Evolutionary conservation across 2,113 vertebrate species (phyloP), one percentile per base, ranked within the genome.

Genomic region (Cheilinus undulatus): DNA sequence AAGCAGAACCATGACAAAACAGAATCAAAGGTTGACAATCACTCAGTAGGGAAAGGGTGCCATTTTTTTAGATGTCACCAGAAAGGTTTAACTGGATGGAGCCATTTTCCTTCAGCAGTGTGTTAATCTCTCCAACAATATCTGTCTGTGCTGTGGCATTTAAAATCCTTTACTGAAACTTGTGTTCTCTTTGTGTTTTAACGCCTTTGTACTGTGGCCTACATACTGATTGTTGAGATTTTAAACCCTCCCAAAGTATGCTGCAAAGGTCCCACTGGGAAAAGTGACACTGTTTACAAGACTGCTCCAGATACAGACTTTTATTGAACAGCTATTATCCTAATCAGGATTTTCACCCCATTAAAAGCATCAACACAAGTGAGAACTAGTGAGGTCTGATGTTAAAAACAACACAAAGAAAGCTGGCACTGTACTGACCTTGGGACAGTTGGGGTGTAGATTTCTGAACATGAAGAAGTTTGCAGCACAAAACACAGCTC

Each of bases 221-320:
- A 89, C 76, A 87, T 91, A 45, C 66, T 0, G 40, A 72, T 72
- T 59, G 48, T 36, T 53, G 48, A 74, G 67, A 84, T 72, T 71
- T 54, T 69, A 64, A 84, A 69, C 40, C 20, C 22, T 45, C 26
- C 69, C 53, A 58, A 89, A 88, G 78, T 71, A 49, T 59, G 65
- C 67, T 82, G 70, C 63, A 59, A 49, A 84, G 43, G 78, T 86
- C 68, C 59, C 72, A 59, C 15, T 74, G 76, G 70, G 73, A 78
- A 69, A 73, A 65, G 66, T 85, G 84, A 82, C 87, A 60, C 84
- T 89, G 84, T 92, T 91, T 91, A 88, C 79, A 68, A 87, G 76
- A 75, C 36, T 83, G 56, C 88, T 85, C 73, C 61, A 65, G 57
- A 71, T 84, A n/a, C n/a, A n/a, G n/a, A n/a, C 76, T 82, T 83